Evolutionary conservation across 2,113 vertebrate species (phyloP).

Genomic region (Cepphus grylle): DNA sequence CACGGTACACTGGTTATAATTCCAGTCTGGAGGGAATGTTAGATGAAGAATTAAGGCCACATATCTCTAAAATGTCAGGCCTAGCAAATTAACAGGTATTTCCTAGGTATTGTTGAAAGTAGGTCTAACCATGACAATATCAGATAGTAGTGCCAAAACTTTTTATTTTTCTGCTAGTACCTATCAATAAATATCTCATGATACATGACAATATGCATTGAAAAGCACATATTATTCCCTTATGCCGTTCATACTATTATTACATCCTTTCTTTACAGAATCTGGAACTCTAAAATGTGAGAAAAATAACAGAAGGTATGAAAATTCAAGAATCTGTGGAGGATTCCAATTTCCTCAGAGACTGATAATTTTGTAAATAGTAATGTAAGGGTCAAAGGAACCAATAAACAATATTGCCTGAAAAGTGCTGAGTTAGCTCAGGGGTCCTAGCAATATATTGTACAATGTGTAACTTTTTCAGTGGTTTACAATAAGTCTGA

Average conservation of each 20-base stretch:
- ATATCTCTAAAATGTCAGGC: conserved; percentile 7
- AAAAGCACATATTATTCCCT: not conserved
- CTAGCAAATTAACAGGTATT: not conserved
- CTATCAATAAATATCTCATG: not conserved
- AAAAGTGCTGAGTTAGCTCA: not conserved
- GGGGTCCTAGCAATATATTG: not conserved
- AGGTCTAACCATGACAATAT: not conserved
- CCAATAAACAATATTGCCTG: not conserved
- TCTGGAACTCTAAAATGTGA: not conserved
- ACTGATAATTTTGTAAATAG: not conserved
- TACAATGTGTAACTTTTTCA: not conserved
- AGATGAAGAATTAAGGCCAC: not conserved
- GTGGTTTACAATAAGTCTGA: not conserved
- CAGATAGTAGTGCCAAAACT: not conserved
- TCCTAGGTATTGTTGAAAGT: not conserved
- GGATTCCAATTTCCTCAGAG: not conserved
- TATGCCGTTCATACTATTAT: not conserved
- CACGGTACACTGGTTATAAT: not conserved
- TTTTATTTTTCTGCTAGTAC: not conserved
- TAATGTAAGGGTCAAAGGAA: not conserved
- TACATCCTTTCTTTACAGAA: not conserved
- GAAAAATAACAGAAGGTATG: not conserved
- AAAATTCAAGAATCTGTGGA: not conserved
- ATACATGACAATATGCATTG: not conserved
- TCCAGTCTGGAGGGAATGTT: not conserved